Conservation (phyloP, 2,797 vertebrate genomes). For the Lepus townsendii region DNA sequence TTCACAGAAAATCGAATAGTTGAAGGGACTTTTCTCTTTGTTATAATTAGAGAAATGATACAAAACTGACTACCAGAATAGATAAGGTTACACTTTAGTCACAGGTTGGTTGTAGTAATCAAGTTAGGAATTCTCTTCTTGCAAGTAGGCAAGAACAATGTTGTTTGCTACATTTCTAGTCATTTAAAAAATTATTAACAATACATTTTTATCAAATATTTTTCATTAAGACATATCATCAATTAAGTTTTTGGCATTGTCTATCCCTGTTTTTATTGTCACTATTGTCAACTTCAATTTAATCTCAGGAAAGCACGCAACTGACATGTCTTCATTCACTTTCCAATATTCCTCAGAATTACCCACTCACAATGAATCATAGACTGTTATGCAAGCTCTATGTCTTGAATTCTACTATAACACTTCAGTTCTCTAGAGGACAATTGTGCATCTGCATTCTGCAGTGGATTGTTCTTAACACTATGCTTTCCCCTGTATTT, state of each 20-base stretch:
- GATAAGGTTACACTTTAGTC: slow-evolving; percentile 50
- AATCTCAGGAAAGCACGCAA: not conserved
- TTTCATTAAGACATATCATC: not conserved
- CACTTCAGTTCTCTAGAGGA: not conserved
- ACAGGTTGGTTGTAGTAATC: slow-evolving; percentile 81
- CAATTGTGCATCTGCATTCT: not conserved
- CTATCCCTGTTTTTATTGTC: not conserved
- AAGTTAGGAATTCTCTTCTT: slow-evolving; percentile 86
- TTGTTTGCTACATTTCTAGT: slow-evolving; percentile 92
- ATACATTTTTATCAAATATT: slow-evolving; percentile 95
- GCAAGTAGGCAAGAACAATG: slow-evolving; percentile 94
- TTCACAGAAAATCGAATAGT: slow-evolving; percentile 92
- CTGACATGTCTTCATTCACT: not conserved
- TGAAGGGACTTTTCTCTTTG: slow-evolving; percentile 94
- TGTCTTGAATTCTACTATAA: not conserved
- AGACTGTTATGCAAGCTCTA: not conserved
- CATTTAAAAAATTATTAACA: slow-evolving; percentile 95
- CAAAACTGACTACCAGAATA: slow-evolving; percentile 85
- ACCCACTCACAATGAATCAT: not conserved
- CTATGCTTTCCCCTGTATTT: not conserved
- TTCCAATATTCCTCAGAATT: not conserved
- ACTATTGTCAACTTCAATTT: not conserved
- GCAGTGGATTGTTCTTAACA: not conserved
- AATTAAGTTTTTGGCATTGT: not conserved
- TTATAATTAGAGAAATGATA: slow-evolving; percentile 95